Base-by-base conservation (phyloP, 23 tunicate genomes). In the Styela clava region DNA sequence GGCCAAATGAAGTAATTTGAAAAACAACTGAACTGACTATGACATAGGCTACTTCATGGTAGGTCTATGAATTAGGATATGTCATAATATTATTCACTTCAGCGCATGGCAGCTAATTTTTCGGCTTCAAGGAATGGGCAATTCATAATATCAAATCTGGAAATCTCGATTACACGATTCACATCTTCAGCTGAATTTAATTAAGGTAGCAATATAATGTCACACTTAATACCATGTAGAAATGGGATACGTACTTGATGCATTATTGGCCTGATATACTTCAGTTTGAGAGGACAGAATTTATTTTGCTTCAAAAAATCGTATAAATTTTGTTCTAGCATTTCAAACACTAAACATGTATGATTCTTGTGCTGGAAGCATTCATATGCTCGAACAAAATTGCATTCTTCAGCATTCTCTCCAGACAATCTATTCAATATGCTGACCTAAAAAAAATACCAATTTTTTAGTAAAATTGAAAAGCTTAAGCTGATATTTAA, bases 311-410 rank as follows among this genome's bases (percentile, higher is more conserved):
- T 88, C 63, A 96, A 87, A 51, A 91, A 96, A 61, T 96, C 99
- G 74, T 96, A 96, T 30, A 96, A 67, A 68, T 96, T 96, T 63
- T 91, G 90, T 68, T 88, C 99, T 73, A 96, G 83, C 97, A 96
- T 88, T 81, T 96, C 99, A 74, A 96, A 96, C 74, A 96, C 99
- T 37, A 96, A 88, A 62, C 99, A 96, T 16, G 99, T 95, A 82
- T 96, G 99, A 35, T 88, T 88, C 52, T 96, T 88, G 80, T 96
- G 99, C 35, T 86, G 89, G 86, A 96, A 96, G 78, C 95, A 88
- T 82, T 96, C 99, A 68, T 67, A 96, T 28, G 99, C 99, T 32
- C 97, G 87, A 25, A 96, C 99, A 77, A 91, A 91, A 74, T 96
- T 96, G 63, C 56, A 96, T 82, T 96, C 94, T 35, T 96, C 99